Percentiles rank a stretch among this genome's conserved stretches.
Conservation (phyloP, 2,797 vertebrate genomes). For the Simalia tracyae region DNA sequence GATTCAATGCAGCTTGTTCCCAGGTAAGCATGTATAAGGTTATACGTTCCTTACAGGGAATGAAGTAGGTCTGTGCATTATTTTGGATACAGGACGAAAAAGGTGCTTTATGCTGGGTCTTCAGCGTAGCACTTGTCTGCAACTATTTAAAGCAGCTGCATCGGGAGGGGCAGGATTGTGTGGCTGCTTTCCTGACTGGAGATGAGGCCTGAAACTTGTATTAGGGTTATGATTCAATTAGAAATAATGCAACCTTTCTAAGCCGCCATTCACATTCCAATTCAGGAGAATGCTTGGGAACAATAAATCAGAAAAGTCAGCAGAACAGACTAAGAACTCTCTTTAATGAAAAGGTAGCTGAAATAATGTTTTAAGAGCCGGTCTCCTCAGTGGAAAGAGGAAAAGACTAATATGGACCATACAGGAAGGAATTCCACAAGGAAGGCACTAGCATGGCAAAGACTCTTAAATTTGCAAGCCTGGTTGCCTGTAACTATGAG, state of each 20-base stretch:
- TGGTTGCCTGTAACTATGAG: no score
- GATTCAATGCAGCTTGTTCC: no score
- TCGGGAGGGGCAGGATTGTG: background rate
- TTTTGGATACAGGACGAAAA: no score
- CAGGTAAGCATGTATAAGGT: no score
- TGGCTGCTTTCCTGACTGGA: background rate
- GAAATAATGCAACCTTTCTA: background rate
- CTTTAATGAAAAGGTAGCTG: background rate
- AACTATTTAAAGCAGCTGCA: background rate
- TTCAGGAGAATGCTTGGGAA: background rate
- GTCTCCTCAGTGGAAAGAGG: background rate
- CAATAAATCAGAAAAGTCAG: background rate
- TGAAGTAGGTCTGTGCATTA: no score
- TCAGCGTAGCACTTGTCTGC: background rate
- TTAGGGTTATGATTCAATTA: background rate
- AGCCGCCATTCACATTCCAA: background rate
- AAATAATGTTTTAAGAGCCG: background rate
- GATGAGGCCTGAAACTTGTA: background rate
- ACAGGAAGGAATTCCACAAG: background rate
- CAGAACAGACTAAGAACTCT: background rate
- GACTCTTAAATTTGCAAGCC: no score
- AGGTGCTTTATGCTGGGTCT: no score
- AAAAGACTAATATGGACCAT: background rate
- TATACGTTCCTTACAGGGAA: no score
- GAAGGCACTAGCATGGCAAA: no score